Evolutionary conservation across 2,797 vertebrate genomes (phyloP), one percentile per base, ranked within the genome.

Genomic region (Clamator glandarius): DNA sequence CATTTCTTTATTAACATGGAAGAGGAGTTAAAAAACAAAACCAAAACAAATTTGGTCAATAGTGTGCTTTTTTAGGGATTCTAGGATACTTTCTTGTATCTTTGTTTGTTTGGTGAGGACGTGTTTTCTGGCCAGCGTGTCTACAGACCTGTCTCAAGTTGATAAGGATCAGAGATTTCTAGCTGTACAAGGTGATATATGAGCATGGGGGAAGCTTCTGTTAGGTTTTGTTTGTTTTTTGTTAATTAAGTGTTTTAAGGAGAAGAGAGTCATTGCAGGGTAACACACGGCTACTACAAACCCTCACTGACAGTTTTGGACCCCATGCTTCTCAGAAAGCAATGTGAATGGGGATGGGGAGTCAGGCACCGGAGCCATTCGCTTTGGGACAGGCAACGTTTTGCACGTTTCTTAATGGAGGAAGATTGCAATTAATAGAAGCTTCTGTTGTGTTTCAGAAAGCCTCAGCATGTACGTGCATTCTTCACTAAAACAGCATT

Each of bases 381-480:
- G 18, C 0, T 54, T 36, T n/a, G 29, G 59, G n/a, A 35, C 33
- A 41, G 18, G 29, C 50, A 85, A 5, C 1, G 0, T 23, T 36
- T 44, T 68, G n/a, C 13, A 35, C 11, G 6, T 15, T 64, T 67
- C 10, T 12, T 55, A n/a, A 15, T 15, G 33, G 13, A 31, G 15
- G 11, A 15, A 67, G 67, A 67, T 15, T 64, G 29, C 61, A 44
- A 55, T 55, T 81, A 73, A 59, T 76, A 46, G 12, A 17, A 63
- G 28, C 41, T 87, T 33, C 52, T 36, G 0, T 50, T 70, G 18
- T 52, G 8, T 55, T 75, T 83, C 26, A 55, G 66, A 36, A 75
- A 12, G 15, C 76, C n/a, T 76, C 17, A 73, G 55, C 18, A 9
- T 1, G 0, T 29, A 15, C 0, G 0, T 24, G 13, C 3, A 4